Percentiles rank a stretch among this genome's conserved stretches.
Evolutionary conservation across 2,888 invertebrate species (phyloP).

Genomic region (Bruchidius siliquastri): DNA sequence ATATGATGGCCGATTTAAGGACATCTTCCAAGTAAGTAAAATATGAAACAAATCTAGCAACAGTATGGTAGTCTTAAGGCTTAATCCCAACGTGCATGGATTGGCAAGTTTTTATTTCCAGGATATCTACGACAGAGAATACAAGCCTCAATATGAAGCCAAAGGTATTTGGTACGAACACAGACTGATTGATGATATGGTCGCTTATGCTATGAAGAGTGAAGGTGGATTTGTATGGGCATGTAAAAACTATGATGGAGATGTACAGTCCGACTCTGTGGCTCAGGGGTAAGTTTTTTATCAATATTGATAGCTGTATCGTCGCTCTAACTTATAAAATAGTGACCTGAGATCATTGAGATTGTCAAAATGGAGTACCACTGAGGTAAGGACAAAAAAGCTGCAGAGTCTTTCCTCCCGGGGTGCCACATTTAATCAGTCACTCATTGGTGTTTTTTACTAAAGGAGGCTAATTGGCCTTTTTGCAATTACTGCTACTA

Average conservation of each 20-base stretch:
- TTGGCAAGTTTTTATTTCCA: conserved; percentile 45
- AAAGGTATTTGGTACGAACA: conserved; percentile 96
- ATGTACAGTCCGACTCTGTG: conserved; percentile 97
- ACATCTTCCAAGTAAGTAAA: conserved; percentile 14
- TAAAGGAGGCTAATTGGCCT: too few species aligned
- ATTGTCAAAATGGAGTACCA: too few species aligned
- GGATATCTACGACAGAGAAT: conserved; percentile 86
- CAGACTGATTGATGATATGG: conserved; percentile 98
- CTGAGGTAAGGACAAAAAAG: too few species aligned
- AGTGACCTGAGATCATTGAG: too few species aligned
- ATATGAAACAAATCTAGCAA: too few species aligned
- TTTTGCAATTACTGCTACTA: too few species aligned
- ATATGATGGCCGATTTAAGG: conserved; percentile 20
- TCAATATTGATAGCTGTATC: not conserved
- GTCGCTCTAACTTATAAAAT: too few species aligned
- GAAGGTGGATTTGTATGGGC: conserved; percentile 99
- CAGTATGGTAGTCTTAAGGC: too few species aligned
- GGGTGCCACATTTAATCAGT: too few species aligned
- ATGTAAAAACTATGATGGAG: conserved; percentile 99
- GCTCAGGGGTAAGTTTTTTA: conserved; percentile 60
- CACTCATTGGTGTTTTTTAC: too few species aligned
- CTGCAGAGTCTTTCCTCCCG: too few species aligned
- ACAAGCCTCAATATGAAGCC: conserved; percentile 78
- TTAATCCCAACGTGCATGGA: too few species aligned
- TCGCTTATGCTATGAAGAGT: conserved; percentile 95